Evolutionary conservation across 1,140 invertebrate species (phyloP).

Genomic region (Triops longicaudatus): DNA sequence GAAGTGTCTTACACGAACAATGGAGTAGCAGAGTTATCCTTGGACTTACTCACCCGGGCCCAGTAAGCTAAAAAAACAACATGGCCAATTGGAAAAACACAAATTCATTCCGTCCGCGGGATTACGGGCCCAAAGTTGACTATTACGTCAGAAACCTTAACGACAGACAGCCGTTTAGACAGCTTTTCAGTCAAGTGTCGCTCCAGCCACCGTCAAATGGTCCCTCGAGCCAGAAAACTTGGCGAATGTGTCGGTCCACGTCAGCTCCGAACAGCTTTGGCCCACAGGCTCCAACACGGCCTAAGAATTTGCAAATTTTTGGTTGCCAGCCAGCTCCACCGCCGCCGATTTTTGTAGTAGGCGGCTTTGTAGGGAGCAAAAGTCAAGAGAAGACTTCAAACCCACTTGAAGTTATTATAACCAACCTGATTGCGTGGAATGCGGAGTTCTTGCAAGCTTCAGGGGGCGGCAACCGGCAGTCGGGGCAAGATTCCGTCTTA

Average conservation of each 20-base stretch:
- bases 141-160: neutral
- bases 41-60: neutral
- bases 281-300: neutral
- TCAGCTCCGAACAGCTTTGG: neutral
- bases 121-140: neutral
- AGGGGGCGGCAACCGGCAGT: neutral
- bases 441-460: neutral
- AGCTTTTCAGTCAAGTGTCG: neutral
- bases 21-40: neutral
- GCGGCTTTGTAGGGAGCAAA: conserved; percentile 27
- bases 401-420: neutral
- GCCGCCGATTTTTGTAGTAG: conserved; percentile 19
- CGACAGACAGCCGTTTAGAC: neutral
- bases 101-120: neutral
- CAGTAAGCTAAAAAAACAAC: neutral
- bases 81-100: neutral
- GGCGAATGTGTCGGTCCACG: neutral
- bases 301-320: neutral
- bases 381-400: conserved; percentile 18
- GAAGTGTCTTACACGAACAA: neutral
- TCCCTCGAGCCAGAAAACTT: neutral
- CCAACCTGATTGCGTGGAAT: neutral
- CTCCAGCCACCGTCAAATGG: neutral
- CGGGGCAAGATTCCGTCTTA: neutral
- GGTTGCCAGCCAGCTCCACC: neutral